Evolutionary conservation across 2,113 vertebrate species (phyloP).

Genomic region (Rhabdomys dilectus): DNA sequence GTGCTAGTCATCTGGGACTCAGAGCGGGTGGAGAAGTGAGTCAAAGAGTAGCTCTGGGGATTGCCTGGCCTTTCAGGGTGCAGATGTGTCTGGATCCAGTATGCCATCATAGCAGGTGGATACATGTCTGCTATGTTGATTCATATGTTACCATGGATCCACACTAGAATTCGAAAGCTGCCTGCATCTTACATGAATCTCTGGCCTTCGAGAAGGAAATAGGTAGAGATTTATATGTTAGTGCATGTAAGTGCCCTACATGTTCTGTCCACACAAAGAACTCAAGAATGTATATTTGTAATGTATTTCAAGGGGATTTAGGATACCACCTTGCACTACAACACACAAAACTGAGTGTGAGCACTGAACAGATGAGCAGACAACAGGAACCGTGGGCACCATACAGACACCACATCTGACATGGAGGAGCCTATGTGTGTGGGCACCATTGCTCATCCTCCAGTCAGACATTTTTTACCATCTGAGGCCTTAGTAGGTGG

Average conservation of each 20-base stretch:
- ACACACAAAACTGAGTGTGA: no score
- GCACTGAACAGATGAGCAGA: neutral
- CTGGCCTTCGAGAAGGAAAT: neutral
- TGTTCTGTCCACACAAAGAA: neutral
- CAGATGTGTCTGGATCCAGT: neutral
- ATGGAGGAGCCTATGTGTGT: neutral
- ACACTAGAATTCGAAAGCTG: no score
- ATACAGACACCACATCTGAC: neutral
- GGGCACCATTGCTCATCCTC: neutral
- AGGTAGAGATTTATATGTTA: neutral
- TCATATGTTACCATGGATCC: fast-evolving
- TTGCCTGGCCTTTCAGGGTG: neutral
- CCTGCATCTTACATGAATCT: neutral
- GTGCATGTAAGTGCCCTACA: neutral
- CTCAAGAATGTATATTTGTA: neutral
- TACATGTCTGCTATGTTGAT: neutral
- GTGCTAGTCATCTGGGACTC: neutral
- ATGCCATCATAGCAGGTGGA: neutral
- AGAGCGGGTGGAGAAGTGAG: neutral
- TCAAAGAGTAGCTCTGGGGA: neutral
- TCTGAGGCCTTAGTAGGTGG: neutral
- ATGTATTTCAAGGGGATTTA: neutral
- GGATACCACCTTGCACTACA: neutral
- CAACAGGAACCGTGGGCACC: neutral
- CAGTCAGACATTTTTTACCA: neutral